Conservation (phyloP, 2,797 vertebrate genomes). For the Tympanoctomys barrerae region DNA sequence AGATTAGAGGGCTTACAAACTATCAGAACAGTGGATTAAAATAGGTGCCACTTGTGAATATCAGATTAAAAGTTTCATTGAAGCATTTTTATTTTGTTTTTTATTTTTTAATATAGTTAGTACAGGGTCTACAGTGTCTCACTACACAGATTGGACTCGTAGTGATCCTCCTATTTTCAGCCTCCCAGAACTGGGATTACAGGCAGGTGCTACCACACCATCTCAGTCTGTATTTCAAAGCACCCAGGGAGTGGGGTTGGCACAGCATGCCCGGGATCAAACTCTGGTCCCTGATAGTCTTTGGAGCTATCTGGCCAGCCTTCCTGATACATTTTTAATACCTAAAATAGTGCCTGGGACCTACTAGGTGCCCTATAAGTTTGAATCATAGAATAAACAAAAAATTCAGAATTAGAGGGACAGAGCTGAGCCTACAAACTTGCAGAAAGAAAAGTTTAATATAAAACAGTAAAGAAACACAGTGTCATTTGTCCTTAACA, state of each 20-base stretch:
- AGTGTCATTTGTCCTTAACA: background rate
- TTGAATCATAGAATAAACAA: background rate
- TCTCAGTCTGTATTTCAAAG: no score
- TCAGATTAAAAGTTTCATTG: background rate
- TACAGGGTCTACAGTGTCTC: no score
- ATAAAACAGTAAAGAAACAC: background rate
- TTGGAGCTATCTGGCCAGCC: no score
- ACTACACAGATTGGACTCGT: no score
- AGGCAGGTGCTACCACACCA: no score
- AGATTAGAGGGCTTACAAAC: background rate
- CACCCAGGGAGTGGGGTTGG: no score
- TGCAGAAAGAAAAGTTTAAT: background rate
- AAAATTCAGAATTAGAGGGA: background rate
- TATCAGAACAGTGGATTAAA: background rate
- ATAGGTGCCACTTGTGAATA: background rate
- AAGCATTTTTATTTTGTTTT: background rate
- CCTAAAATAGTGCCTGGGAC: background rate
- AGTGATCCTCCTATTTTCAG: no score
- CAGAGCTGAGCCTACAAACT: background rate
- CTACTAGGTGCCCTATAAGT: background rate
- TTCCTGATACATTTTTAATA: background rate
- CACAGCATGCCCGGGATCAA: no score
- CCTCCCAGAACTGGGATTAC: no score
- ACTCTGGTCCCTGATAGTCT: no score
- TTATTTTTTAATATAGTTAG: no score